Conservation (phyloP, 1,140 invertebrate genomes). For the Maniola jurtina region DNA sequence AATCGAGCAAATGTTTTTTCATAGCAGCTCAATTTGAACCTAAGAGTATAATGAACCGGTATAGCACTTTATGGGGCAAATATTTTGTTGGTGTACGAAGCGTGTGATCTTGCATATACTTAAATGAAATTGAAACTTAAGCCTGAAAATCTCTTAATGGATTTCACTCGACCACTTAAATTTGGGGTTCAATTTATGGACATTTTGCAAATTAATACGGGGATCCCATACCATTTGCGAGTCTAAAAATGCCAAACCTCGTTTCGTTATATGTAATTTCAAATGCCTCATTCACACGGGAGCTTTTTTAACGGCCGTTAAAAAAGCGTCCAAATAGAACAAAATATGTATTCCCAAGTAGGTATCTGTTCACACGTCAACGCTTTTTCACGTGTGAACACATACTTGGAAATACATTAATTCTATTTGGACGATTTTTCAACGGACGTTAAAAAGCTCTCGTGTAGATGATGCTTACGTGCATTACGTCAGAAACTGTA, state of each 20-base stretch:
- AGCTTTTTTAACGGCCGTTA: no score
- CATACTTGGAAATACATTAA: no score
- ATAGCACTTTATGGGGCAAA: slow-evolving; percentile 27
- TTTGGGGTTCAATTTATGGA: slow-evolving; percentile 17
- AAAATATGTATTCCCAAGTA: no score
- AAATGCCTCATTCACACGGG: no score
- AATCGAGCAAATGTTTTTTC: background rate
- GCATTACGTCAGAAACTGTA: no score
- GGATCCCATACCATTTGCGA: background rate
- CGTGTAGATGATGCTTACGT: no score
- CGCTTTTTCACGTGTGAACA: no score
- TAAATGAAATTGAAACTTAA: slow-evolving; percentile 28
- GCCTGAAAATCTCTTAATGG: slow-evolving; percentile 31
- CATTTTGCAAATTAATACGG: slow-evolving; percentile 19
- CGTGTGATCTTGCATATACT: slow-evolving; percentile 28
- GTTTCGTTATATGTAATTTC: no score
- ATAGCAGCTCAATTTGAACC: background rate
- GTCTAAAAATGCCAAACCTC: background rate
- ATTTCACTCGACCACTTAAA: slow-evolving; percentile 30
- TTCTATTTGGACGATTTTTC: no score
- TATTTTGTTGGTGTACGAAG: slow-evolving; percentile 26
- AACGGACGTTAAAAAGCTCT: no score
- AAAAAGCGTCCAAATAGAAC: no score
- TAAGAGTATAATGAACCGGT: slow-evolving; percentile 6
- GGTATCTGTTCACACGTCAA: no score